Conservation (phyloP, 2,797 vertebrate genomes). For the Peromyscus attwateri region DNA sequence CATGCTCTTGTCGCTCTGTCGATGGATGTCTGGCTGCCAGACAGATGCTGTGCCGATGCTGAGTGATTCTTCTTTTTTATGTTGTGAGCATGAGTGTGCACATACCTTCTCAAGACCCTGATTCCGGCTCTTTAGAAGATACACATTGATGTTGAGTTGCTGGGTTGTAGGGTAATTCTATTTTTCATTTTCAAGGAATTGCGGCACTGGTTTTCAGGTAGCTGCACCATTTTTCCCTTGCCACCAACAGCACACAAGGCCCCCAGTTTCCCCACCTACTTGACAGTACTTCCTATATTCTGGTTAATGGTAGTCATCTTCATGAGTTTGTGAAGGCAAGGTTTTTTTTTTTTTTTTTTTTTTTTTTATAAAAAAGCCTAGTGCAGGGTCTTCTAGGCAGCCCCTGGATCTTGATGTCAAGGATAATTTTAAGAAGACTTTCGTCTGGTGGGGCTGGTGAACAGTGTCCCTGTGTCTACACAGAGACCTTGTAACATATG, state of each 20-base stretch:
- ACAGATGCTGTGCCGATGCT: too few relatives aligned
- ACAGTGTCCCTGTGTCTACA: not conserved
- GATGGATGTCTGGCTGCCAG: not conserved
- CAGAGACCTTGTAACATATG: not conserved
- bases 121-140: not conserved
- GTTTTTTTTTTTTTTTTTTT: not conserved
- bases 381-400: not conserved
- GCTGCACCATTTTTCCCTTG: not conserved
- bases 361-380: not conserved
- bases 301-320: not conserved
- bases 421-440: not conserved
- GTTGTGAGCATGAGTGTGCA: not conserved
- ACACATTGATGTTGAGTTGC: not conserved
- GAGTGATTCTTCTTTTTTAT: not conserved
- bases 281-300: not conserved
- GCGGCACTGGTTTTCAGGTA: fast-evolving
- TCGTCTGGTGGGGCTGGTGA: not conserved
- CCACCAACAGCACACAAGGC: fast-evolving
- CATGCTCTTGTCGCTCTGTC: not conserved
- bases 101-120: not conserved
- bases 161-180: not conserved
- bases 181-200: not conserved
- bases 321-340: not conserved
- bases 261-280: not conserved
- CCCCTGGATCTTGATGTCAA: not conserved